Evolutionary conservation across 2,113 vertebrate genomes (phyloP).

Genomic region (Daubentonia madagascariensis): DNA sequence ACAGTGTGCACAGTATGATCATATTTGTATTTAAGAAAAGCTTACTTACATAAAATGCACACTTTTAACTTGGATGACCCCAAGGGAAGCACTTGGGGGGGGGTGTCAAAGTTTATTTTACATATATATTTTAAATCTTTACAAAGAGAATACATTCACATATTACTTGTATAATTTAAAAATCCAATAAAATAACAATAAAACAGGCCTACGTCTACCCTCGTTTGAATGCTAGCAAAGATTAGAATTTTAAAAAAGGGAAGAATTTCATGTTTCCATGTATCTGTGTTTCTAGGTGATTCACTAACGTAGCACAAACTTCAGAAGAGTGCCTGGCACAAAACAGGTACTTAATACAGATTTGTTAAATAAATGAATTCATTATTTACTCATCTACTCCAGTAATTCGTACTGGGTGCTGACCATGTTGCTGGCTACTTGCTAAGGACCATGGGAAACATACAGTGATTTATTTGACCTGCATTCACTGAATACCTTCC

Average conservation of each 20-base stretch:
- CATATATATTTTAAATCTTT: background rate
- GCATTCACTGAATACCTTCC: background rate
- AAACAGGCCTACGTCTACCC: background rate
- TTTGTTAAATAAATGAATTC: background rate
- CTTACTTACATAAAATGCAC: background rate
- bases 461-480: background rate
- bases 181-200: background rate
- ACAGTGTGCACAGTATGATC: background rate
- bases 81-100: background rate
- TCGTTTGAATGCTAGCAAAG: background rate
- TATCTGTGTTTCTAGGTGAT: background rate
- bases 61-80: background rate
- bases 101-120: background rate
- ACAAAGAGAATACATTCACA: background rate
- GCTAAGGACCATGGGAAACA: background rate
- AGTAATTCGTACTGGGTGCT: background rate
- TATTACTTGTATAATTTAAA: background rate
- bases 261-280: background rate
- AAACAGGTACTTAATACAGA: background rate
- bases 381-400: background rate
- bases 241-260: background rate
- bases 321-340: background rate
- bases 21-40: background rate
- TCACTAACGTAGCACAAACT: background rate
- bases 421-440: background rate